phyloP scores from a whole-genome alignment of 2,797 vertebrate genomes.

The Gorsachius magnificus region DNA sequence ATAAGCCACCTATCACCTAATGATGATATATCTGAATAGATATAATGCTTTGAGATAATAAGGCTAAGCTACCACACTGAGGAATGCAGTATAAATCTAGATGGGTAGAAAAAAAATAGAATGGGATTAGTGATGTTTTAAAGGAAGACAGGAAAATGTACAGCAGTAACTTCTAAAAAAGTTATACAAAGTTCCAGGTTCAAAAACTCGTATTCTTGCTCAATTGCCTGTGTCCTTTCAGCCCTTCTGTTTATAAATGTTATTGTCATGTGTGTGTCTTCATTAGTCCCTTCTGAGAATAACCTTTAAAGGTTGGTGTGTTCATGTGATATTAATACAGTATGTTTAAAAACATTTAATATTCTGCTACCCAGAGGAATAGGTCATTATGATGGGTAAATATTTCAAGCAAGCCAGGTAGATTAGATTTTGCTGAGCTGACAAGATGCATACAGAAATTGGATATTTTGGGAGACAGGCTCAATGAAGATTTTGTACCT shows the following conservation, averaged over 20 bases:
- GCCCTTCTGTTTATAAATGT: neutral
- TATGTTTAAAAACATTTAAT: neutral
- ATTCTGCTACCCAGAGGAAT: neutral
- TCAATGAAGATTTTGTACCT: neutral
- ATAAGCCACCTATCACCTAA: neutral
- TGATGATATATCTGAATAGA: conserved; percentile 4
- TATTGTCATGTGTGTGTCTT: neutral
- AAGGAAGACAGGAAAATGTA: neutral
- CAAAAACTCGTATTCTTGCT: neutral
- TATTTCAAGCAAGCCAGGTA: neutral
- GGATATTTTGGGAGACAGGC: neutral
- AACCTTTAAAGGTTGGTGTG: neutral
- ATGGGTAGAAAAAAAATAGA: neutral
- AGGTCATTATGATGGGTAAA: neutral
- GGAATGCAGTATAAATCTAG: conserved; percentile 24
- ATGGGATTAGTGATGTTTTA: neutral
- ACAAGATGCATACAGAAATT: neutral
- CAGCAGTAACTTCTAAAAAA: neutral
- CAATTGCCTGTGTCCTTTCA: neutral
- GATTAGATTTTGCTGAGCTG: neutral
- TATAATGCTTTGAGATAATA: neutral
- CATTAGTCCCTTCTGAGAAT: neutral
- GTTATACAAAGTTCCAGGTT: neutral
- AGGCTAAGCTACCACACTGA: neutral
- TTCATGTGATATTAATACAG: neutral